phyloP scores from a whole-genome alignment of 2,888 invertebrate genomes.

The Drosophila macrospina region DNA sequence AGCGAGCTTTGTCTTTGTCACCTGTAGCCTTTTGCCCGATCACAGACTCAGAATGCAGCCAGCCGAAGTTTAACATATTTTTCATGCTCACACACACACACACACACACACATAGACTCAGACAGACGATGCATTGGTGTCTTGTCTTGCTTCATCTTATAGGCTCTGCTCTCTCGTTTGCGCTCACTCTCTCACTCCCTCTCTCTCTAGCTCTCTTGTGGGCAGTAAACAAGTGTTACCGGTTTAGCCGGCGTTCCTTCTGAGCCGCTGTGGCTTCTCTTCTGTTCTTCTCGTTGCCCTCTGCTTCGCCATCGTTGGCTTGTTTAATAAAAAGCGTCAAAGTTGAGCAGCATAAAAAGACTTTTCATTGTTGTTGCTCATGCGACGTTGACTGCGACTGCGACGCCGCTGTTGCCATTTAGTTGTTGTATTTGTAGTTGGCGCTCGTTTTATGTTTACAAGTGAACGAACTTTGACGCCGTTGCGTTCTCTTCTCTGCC shows the following conservation, averaged over 20 bases:
- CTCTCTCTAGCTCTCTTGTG: slow-evolving; percentile 31
- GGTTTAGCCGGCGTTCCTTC: slow-evolving; percentile 73
- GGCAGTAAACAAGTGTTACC: slow-evolving; percentile 75
- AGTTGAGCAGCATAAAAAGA: slow-evolving; percentile 69
- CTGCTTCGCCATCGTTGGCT: slow-evolving; percentile 55
- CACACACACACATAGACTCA: slow-evolving; percentile 1
- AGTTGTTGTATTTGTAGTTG: slow-evolving; percentile 48
- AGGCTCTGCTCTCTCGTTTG: slow-evolving; percentile 15
- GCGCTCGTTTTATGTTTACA: slow-evolving; percentile 72
- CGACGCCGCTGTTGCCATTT: slow-evolving; percentile 28
- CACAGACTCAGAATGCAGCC: slow-evolving; percentile 38
- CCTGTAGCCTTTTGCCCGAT: slow-evolving; percentile 56
- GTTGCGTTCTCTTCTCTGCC: slow-evolving; percentile 6
- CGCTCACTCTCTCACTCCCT: slow-evolving; percentile 14
- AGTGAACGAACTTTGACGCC: slow-evolving; percentile 77
- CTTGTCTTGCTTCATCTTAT: slow-evolving; percentile 16
- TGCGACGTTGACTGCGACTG: slow-evolving; percentile 20
- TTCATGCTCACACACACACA: slow-evolving; percentile 33
- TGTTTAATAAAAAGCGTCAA: slow-evolving; percentile 78
- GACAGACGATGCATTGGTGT: slow-evolving; percentile 11
- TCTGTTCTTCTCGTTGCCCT: slow-evolving; percentile 24
- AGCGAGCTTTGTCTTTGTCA: slow-evolving; percentile 64
- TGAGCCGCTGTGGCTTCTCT: slow-evolving; percentile 41
- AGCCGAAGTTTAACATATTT: slow-evolving; percentile 55
- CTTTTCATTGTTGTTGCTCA: slow-evolving; percentile 66